Conservation (phyloP, 2,113 vertebrate species). For the Cricetomys ansorgei region DNA sequence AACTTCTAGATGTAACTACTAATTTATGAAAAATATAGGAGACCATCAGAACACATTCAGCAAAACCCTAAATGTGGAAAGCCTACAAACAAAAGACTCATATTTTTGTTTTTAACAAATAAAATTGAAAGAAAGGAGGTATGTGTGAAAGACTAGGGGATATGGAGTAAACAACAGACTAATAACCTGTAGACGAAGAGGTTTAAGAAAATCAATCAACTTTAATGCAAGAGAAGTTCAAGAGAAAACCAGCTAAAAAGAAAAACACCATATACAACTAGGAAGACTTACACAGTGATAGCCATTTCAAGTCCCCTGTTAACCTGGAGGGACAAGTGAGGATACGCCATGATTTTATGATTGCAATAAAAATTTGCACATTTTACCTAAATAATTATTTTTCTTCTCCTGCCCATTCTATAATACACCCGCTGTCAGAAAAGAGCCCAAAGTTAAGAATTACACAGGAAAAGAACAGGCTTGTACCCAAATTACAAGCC, state of each 20-base stretch:
- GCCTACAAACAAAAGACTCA: background rate
- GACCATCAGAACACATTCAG: background rate
- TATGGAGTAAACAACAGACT: fast-evolving
- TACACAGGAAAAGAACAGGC: slow-evolving; percentile 10
- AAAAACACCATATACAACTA: background rate
- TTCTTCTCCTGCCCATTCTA: slow-evolving; percentile 1
- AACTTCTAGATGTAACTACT: slow-evolving; percentile 3
- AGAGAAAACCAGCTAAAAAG: slow-evolving; percentile 17
- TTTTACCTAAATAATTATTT: slow-evolving; percentile 40
- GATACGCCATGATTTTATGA: background rate
- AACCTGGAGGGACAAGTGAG: background rate
- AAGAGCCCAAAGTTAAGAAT: slow-evolving; percentile 29
- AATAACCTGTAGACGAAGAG: background rate
- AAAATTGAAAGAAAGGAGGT: background rate
- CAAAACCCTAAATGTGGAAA: slow-evolving; percentile 7
- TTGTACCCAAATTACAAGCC: background rate
- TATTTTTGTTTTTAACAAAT: slow-evolving; percentile 2
- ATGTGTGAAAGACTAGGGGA: too few relatives aligned
- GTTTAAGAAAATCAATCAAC: background rate
- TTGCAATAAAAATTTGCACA: background rate
- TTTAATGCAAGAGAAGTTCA: background rate
- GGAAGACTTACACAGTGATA: slow-evolving; percentile 19
- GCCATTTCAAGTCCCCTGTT: background rate
- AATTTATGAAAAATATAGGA: background rate
- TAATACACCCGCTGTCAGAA: background rate